A percentile compares a stretch with the other conserved stretches of the same genome.
Conservation (phyloP, 2,113 vertebrate genomes). For the Bubo scandiacus region DNA sequence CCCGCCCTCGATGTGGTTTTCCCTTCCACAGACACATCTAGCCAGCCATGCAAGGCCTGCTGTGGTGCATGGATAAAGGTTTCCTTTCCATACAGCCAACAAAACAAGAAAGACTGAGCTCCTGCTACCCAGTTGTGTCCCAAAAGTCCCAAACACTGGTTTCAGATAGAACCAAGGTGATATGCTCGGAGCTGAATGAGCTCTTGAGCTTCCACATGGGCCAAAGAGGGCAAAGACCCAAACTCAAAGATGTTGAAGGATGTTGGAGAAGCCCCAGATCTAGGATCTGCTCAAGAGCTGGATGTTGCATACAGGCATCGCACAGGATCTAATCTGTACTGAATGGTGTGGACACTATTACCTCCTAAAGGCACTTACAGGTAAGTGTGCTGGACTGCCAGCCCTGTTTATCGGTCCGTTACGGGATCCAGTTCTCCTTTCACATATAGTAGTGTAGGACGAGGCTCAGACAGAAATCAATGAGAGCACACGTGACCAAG, state of each 20-base stretch:
- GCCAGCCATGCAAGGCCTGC: neutral
- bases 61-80: neutral
- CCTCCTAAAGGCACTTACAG: neutral
- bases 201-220: neutral
- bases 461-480: neutral
- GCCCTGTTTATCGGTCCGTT: neutral
- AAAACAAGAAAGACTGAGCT: neutral
- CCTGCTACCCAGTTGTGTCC: neutral
- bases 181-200: neutral
- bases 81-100: neutral
- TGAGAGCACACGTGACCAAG: neutral
- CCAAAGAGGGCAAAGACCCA: neutral
- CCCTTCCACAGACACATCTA: neutral
- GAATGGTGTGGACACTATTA: no score
- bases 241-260: neutral
- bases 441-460: neutral
- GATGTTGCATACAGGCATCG: neutral
- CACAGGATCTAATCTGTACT: neutral
- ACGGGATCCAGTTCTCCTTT: neutral
- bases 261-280: neutral
- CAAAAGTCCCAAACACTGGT: neutral
- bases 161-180: neutral
- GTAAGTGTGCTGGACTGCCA: neutral
- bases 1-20: neutral
- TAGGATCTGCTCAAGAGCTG: neutral